Evolutionary conservation across 2,888 invertebrate species (phyloP).

Genomic region (Pheosia gnoma): DNA sequence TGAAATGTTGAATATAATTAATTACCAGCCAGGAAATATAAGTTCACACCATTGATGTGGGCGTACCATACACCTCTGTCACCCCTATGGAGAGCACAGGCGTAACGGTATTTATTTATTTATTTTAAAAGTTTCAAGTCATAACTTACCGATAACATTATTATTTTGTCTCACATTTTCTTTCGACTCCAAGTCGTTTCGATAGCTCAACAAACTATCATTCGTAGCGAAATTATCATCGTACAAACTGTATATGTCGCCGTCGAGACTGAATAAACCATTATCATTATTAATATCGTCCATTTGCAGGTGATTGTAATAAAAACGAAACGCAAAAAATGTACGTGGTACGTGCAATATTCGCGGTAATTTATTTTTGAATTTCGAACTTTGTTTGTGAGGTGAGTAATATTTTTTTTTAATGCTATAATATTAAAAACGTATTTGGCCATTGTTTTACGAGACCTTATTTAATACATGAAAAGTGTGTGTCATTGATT

Average conservation of each 20-base stretch:
- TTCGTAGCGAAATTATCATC: constrained; percentile 54
- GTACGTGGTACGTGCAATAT: constrained; percentile 11
- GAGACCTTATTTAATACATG: too few relatives aligned
- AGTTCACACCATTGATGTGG: too few relatives aligned
- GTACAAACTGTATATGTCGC: constrained; percentile 54
- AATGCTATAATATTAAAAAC: not conserved
- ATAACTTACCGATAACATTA: not conserved
- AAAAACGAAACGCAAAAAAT: not conserved
- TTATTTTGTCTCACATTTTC: constrained; percentile 4
- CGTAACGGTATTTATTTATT: not conserved
- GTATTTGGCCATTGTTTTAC: too few relatives aligned
- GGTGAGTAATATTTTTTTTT: constrained; percentile 8
- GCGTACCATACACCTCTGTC: too few relatives aligned
- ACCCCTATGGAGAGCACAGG: too few relatives aligned
- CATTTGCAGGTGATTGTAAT: constrained; percentile 35
- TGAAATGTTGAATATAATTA: too few relatives aligned
- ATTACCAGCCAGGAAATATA: too few relatives aligned
- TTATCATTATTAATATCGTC: constrained; percentile 35
- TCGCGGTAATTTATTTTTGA: constrained; percentile 33
- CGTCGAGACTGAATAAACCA: constrained; percentile 35
- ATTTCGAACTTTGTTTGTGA: constrained; percentile 12
- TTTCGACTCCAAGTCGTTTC: constrained; percentile 20
- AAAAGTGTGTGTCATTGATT: too few relatives aligned
- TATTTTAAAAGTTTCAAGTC: not conserved
- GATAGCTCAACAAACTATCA: constrained; percentile 31